phyloP scores from a whole-genome alignment of 1,140 invertebrate species.

The Metopolophium dirhodum region DNA sequence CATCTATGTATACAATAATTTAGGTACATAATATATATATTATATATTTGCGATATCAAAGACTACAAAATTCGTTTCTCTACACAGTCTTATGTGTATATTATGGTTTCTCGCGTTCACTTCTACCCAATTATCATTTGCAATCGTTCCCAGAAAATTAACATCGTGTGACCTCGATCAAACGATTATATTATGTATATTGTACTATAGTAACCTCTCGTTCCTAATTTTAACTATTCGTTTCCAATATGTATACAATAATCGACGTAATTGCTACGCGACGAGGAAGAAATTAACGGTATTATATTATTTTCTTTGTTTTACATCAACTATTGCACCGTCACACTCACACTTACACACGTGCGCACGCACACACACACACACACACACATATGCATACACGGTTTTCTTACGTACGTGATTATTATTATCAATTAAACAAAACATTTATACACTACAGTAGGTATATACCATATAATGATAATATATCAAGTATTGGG shows the following conservation, averaged over 20 bases:
- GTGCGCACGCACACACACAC: too few relatives aligned
- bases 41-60: background rate
- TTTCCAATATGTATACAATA: background rate
- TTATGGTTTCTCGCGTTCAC: background rate
- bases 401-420: background rate
- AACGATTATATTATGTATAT: background rate
- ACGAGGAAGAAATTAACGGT: background rate
- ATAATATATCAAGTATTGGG: too few relatives aligned
- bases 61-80: background rate
- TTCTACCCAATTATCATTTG: background rate
- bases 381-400: background rate
- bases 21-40: too few relatives aligned
- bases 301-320: slow-evolving; percentile 11
- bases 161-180: slow-evolving; percentile 3
- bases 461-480: background rate
- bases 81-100: background rate
- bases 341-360: background rate
- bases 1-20: too few relatives aligned
- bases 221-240: background rate
- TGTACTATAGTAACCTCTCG: background rate
- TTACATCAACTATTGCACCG: background rate
- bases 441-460: background rate
- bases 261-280: background rate
- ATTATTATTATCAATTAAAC: background rate
- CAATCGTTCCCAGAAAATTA: background rate